phyloP scores from a whole-genome alignment of 2,113 vertebrate species.

The Thunnus thynnus region DNA sequence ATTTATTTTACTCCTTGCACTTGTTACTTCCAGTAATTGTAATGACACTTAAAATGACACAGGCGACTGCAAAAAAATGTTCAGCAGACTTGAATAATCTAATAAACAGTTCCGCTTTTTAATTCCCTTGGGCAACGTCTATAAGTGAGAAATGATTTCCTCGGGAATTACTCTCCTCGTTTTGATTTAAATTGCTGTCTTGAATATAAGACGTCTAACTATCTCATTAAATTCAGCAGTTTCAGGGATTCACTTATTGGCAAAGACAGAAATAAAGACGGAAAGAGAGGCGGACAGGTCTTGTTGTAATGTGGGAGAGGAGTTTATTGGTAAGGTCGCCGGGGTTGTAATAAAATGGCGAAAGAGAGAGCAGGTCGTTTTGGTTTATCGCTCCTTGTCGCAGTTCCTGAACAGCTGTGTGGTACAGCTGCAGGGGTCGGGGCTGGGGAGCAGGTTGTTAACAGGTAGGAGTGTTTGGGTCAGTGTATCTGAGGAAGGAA shows the following conservation, averaged over 20 bases:
- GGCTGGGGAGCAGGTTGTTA: conserved; percentile 28
- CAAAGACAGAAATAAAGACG: not conserved
- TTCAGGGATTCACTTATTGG: not conserved
- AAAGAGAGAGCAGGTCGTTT: conserved; percentile 11
- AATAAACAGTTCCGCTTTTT: conserved; percentile 6
- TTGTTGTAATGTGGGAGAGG: not conserved
- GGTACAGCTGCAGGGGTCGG: conserved; percentile 21
- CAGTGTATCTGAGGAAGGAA: not conserved
- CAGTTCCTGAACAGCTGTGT: conserved; percentile 32
- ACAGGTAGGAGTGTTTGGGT: conserved; percentile 6
- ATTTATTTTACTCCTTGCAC: conserved; percentile 8
- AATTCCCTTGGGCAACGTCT: conserved; percentile 6
- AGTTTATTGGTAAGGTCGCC: conserved; percentile 6
- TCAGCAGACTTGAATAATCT: conserved; percentile 14
- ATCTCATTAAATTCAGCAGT: conserved; percentile 11
- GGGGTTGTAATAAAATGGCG: conserved; percentile 12
- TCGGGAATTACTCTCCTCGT: not conserved
- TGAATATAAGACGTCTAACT: conserved; percentile 3
- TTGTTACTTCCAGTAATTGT: not conserved
- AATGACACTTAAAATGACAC: conserved; percentile 8
- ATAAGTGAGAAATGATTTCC: conserved; percentile 23
- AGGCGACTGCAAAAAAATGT: not conserved
- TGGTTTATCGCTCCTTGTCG: conserved; percentile 11
- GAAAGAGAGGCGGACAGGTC: not conserved
- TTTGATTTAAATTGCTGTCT: conserved; percentile 28